Conservation (phyloP, 2,888 invertebrate genomes). For the Noctua janthe region DNA sequence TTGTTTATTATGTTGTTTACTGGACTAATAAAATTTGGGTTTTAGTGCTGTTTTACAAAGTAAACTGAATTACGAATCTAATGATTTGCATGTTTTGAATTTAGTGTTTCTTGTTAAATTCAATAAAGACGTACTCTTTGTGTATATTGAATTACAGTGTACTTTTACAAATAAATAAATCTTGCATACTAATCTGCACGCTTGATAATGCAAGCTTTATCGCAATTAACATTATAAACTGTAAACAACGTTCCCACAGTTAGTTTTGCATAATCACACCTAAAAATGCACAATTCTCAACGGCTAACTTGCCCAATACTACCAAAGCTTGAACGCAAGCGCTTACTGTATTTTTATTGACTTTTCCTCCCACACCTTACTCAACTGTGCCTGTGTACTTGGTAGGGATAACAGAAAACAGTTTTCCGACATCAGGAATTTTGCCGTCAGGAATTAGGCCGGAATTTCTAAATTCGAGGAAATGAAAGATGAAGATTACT, state of each 20-base stretch:
- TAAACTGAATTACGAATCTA: constrained; percentile 19
- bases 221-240: constrained; percentile 11
- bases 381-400: constrained; percentile 15
- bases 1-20: constrained; percentile 18
- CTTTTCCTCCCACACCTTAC: constrained; percentile 32
- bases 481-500: constrained; percentile 5
- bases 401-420: constrained; percentile 12
- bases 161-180: background rate
- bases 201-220: constrained; percentile 17
- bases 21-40: constrained; percentile 26
- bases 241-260: constrained; percentile 28
- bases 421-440: constrained; percentile 30
- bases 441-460: background rate
- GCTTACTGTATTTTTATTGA: constrained; percentile 33
- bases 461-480: constrained; percentile 9
- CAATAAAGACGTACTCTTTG: constrained; percentile 2
- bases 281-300: constrained; percentile 11
- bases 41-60: constrained; percentile 37
- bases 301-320: constrained; percentile 23
- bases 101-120: constrained; percentile 13
- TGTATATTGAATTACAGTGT: background rate
- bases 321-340: constrained; percentile 19
- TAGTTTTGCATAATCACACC: constrained; percentile 28
- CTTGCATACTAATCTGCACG: constrained; percentile 16
- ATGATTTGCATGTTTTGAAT: constrained; percentile 28